Conservation (phyloP, 2,888 invertebrate species). For the Trachelus troglodyta region DNA sequence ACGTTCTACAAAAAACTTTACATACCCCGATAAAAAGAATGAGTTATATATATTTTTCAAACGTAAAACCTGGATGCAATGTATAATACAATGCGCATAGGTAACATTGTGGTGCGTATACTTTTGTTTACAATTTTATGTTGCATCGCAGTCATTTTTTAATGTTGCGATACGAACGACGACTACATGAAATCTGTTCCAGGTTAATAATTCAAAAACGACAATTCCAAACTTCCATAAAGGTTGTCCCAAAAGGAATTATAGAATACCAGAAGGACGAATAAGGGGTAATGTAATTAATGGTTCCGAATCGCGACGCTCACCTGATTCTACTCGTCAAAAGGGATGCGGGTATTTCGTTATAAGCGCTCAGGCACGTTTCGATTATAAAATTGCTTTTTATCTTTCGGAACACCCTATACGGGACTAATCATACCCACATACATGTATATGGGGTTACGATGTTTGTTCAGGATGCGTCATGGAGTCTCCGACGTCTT, state of each 20-base stretch:
- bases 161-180: neutral
- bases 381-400: neutral
- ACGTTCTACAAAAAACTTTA: too few relatives aligned
- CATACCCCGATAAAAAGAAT: too few relatives aligned
- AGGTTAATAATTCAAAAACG: neutral
- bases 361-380: neutral
- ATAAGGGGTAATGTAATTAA: neutral
- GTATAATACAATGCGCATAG: neutral
- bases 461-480: neutral
- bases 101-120: neutral
- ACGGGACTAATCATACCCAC: neutral
- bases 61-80: neutral
- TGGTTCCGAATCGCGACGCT: neutral
- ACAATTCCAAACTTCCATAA: neutral
- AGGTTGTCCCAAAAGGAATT: neutral
- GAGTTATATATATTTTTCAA: too few relatives aligned
- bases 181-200: neutral
- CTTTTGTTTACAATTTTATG: neutral
- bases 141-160: neutral
- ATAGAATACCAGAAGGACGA: neutral
- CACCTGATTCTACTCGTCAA: neutral
- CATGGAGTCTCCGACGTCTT: conserved; percentile 18
- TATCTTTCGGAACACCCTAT: neutral
- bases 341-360: neutral
- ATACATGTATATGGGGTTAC: neutral